Evolutionary conservation across 1,140 invertebrate genomes (phyloP), one percentile per base, ranked within the genome.

Genomic region (Goniozus legneri): DNA sequence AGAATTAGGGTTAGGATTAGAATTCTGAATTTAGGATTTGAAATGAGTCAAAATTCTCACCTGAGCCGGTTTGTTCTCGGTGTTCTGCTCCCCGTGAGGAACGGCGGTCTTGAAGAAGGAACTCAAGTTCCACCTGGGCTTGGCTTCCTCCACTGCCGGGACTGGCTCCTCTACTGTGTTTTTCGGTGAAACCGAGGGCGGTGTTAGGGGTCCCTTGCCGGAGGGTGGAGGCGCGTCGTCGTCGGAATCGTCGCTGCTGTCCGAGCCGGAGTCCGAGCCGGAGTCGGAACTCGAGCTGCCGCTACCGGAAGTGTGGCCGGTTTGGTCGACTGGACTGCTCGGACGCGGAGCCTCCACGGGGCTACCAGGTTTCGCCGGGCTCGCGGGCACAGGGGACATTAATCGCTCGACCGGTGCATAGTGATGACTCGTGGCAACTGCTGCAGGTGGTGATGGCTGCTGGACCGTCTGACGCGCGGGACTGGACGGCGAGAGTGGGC

Each of bases 231-330:
- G 27, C 2, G 52, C 33, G 8, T 78, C 78, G 31, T 80, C 78
- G 3, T 71, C 74, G 7, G 79, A 79, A 45, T 80, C 79, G 35
- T 80, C 78, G 53, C 75, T 79, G 53, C 70, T 78, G 34, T 79
- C 79, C 7, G 75, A 70, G 1, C 64, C 71, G 0, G 76, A 75
- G 27, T 79, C 78, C 7, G 77, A 77, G 2, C 75, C 73, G 1
- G 78, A 78, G 24, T 78, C 78, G 15, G 78, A 80, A 19, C 76
- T 77, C 6, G 78, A 79, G 33, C 67, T 69, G 2, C 65, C 65
- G 46, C 69, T 73, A 20, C 65, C 62, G 3, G 75, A 69, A 40
- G 70, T 75, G 19, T 60, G 58, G 3, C 68, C 73, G 35, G 62
- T 71, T 32, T 57, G 51, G 4, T 50, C 64, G 24, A 27, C 10